Evolutionary conservation across 1,140 invertebrate species (phyloP).

Genomic region (Halyomorpha halys): DNA sequence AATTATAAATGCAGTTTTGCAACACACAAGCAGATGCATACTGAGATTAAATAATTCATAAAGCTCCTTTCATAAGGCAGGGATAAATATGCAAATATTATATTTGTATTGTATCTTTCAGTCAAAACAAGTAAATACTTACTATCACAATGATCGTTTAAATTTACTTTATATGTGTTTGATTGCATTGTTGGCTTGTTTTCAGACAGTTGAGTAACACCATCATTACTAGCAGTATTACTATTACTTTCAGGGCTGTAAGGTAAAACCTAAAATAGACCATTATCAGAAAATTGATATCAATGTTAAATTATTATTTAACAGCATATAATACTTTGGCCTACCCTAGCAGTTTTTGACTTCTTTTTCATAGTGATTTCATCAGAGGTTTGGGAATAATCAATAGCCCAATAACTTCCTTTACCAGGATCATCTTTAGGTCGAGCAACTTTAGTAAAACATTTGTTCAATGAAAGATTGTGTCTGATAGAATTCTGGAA

Average conservation of each 20-base stretch:
- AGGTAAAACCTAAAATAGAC: slow-evolving; percentile 21
- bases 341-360: slow-evolving; percentile 25
- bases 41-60: background rate
- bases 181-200: background rate
- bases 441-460: slow-evolving; percentile 52
- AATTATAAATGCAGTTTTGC: too few relatives aligned
- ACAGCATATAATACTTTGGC: background rate
- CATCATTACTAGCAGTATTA: slow-evolving; percentile 22
- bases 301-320: background rate
- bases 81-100: background rate
- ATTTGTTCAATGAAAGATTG: slow-evolving; percentile 33
- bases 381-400: slow-evolving; percentile 38
- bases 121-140: too few relatives aligned
- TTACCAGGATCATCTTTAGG: slow-evolving; percentile 54
- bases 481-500: slow-evolving; percentile 34
- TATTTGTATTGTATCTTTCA: too few relatives aligned
- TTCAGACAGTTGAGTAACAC: background rate
- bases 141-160: slow-evolving; percentile 15
- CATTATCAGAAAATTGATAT: background rate
- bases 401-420: slow-evolving; percentile 52
- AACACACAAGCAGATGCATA: too few relatives aligned
- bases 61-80: background rate
- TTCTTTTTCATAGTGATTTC: slow-evolving; percentile 25
- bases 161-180: background rate
- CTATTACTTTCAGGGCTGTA: slow-evolving; percentile 28